These are phyloP conservation scores for Acanthococcus lagerstroemiae DNA, from an alignment of 2,888 invertebrate genomes.

Conservation along the genomic window DNA sequence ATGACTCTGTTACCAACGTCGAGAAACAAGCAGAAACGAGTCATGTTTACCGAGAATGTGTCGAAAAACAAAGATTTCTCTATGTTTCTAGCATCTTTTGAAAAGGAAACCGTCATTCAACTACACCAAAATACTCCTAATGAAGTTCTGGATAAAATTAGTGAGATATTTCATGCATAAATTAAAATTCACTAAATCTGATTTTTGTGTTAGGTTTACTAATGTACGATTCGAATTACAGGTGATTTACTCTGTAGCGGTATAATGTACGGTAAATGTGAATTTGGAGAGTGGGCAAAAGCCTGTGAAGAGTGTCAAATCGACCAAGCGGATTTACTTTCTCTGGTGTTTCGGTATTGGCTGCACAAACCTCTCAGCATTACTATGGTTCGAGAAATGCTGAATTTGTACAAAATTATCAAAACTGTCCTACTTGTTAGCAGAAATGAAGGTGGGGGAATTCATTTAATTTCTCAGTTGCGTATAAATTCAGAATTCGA, in stretches of 20 bases:
- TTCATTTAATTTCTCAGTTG: not conserved
- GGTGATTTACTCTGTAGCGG: conserved; percentile 44
- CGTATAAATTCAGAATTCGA: not conserved
- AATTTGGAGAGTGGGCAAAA: conserved; percentile 42
- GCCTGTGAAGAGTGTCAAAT: conserved; percentile 44
- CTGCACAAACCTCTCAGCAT: conserved; percentile 47
- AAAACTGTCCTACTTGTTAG: conserved; percentile 44
- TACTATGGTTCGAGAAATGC: conserved; percentile 51
- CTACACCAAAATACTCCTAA: conserved; percentile 6
- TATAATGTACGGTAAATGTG: conserved; percentile 42
- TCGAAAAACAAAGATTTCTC: conserved; percentile 10
- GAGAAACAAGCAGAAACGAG: conserved; percentile 29
- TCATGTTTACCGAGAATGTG: conserved; percentile 27
- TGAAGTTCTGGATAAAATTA: conserved; percentile 10
- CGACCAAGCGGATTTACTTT: conserved; percentile 56
- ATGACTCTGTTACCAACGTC: conserved; percentile 34
- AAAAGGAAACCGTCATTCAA: conserved; percentile 5
- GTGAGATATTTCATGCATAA: not conserved
- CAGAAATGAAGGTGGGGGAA: conserved; percentile 6
- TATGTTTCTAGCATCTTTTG: conserved; percentile 13
- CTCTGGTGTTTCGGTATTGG: conserved; percentile 61
- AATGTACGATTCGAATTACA: conserved; percentile 33
- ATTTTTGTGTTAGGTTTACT: not conserved
- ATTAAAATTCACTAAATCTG: not conserved
- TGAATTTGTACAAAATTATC: conserved; percentile 56